Evolutionary conservation across 2,113 vertebrate genomes (phyloP).

Genomic region (Clupea harengus): DNA sequence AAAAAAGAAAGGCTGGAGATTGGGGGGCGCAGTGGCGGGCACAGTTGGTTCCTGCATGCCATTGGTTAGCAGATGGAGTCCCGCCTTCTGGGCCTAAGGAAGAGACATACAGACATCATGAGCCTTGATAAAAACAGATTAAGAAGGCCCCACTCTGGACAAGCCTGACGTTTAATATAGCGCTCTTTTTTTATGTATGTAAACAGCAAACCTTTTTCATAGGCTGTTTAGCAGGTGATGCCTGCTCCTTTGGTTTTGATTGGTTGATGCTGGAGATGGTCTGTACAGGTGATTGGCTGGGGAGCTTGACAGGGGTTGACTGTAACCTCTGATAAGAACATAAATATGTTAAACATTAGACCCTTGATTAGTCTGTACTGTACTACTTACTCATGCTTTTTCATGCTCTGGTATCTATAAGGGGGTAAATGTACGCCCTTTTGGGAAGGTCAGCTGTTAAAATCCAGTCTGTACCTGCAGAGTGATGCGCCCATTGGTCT

Average conservation of each 20-base stretch:
- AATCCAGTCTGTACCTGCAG: conserved; percentile 72
- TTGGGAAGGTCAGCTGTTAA: neutral
- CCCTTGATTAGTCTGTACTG: neutral
- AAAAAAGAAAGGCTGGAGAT: conserved; percentile 67
- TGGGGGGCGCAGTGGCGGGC: conserved; percentile 67
- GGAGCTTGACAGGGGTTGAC: conserved; percentile 75
- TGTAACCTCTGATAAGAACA: conserved; percentile 70
- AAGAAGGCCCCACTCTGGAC: too few species aligned
- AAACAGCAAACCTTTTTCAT: conserved; percentile 71
- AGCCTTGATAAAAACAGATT: neutral
- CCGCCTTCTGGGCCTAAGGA: conserved; percentile 63
- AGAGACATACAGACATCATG: neutral
- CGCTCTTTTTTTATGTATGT: neutral
- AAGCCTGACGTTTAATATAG: neutral
- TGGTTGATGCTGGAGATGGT: conserved; percentile 60
- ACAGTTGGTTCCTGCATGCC: conserved; percentile 50
- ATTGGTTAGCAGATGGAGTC: conserved; percentile 61
- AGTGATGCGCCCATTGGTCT: conserved; percentile 70
- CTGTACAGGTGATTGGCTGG: conserved; percentile 59
- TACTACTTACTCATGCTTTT: neutral
- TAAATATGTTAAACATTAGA: neutral
- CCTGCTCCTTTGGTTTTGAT: conserved; percentile 62
- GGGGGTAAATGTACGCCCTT: neutral
- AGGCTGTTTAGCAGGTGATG: conserved; percentile 64
- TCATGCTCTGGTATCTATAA: neutral